Percentiles rank a stretch among this genome's conserved stretches.
These are phyloP conservation scores for Artibeus jamaicensis DNA, from an alignment of 2,797 vertebrate genomes.

Conservation along the genomic window DNA sequence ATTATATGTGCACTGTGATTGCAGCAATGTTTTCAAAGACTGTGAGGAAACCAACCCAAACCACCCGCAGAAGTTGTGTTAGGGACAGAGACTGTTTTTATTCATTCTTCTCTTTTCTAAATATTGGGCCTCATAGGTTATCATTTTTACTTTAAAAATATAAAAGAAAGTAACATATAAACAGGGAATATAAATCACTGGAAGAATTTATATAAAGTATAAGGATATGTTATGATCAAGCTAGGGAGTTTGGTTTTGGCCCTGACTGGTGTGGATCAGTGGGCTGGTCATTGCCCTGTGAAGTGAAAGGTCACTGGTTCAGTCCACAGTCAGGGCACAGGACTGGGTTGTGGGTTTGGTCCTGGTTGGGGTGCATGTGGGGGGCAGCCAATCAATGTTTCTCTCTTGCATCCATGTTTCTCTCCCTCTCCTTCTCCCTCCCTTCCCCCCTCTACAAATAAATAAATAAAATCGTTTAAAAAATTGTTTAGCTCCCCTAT, in stretches of 20 bases:
- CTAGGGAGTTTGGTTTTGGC: neutral
- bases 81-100: neutral
- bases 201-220: neutral
- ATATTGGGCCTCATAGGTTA: neutral
- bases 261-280: no score
- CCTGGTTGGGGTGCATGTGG: no score
- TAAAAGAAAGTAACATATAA: neutral
- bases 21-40: neutral
- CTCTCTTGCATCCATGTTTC: no score
- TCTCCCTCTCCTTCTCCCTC: no score
- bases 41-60: neutral
- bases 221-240: neutral
- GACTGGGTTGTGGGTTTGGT: no score
- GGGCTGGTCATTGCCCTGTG: no score
- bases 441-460: no score
- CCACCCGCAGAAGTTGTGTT: neutral
- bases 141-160: conserved; percentile 28
- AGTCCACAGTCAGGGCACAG: no score
- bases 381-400: no score
- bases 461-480: no score
- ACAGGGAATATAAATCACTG: neutral
- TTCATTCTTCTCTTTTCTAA: neutral
- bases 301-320: no score
- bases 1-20: neutral
- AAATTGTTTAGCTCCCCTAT: neutral